phyloP scores from a whole-genome alignment of 1,140 invertebrate genomes.

The Drosophila ananassae region DNA sequence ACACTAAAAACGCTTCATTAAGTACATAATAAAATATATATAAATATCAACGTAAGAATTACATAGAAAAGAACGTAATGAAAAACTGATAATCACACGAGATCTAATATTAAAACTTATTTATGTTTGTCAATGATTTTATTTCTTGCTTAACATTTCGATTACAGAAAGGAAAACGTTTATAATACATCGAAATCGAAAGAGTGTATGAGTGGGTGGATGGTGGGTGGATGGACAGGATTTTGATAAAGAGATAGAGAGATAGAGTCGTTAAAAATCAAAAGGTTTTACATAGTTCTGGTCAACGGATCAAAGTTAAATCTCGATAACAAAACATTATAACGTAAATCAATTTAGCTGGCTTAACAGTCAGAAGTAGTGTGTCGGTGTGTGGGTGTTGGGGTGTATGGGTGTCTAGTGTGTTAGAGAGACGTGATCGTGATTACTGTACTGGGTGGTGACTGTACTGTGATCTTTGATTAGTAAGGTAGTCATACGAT shows the following conservation, averaged over 20 bases:
- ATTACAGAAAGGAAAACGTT: constrained; percentile 46
- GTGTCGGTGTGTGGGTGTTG: constrained; percentile 21
- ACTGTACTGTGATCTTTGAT: constrained; percentile 46
- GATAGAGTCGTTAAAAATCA: constrained; percentile 32
- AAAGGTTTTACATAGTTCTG: constrained; percentile 48
- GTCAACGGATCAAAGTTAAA: constrained; percentile 42
- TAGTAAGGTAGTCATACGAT: constrained; percentile 57
- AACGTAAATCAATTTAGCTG: constrained; percentile 57
- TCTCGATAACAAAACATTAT: constrained; percentile 50
- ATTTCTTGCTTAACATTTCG: constrained; percentile 50
- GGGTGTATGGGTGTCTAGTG: constrained; percentile 6
- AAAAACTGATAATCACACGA: constrained; percentile 56
- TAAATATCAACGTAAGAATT: constrained; percentile 51
- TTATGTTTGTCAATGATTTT: constrained; percentile 54
- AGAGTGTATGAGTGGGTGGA: constrained; percentile 12
- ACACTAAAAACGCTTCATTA: constrained; percentile 46
- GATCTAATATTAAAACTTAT: constrained; percentile 60
- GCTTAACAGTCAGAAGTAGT: constrained; percentile 46
- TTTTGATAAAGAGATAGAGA: constrained; percentile 13
- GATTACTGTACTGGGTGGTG: constrained; percentile 13
- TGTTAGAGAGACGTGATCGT: constrained; percentile 44
- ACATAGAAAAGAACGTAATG: constrained; percentile 39
- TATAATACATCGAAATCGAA: constrained; percentile 51
- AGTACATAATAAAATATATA: constrained; percentile 47
- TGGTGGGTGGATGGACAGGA: constrained; percentile 4